A percentile compares a stretch with the other conserved stretches of the same genome.
phyloP scores from a whole-genome alignment of 1,140 invertebrate genomes.

The Goniozus legneri region DNA sequence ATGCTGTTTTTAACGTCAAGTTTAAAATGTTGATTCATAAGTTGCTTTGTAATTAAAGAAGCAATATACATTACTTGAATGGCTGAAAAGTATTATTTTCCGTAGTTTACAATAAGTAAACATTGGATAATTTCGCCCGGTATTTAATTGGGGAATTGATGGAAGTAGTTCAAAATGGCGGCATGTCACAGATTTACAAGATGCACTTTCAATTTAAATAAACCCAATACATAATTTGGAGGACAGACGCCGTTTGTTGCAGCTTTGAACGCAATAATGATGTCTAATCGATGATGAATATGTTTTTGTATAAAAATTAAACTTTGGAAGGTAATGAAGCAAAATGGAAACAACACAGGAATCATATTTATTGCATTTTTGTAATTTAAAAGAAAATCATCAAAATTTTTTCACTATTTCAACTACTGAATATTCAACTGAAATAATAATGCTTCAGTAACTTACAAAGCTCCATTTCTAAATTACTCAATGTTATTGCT shows the following conservation, averaged over 20 bases:
- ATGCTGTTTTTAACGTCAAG: neutral
- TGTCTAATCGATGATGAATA: too few relatives aligned
- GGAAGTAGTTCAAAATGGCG: conserved; percentile 57
- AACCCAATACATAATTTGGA: conserved; percentile 30
- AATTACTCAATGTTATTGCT: conserved; percentile 27
- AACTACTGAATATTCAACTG: too few relatives aligned
- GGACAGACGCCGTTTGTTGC: conserved; percentile 32
- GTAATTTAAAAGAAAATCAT: too few relatives aligned
- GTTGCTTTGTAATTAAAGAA: conserved; percentile 16
- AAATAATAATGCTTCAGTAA: too few relatives aligned
- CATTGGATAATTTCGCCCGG: too few relatives aligned
- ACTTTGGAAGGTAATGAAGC: too few relatives aligned
- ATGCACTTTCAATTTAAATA: conserved; percentile 26
- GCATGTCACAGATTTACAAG: conserved; percentile 40
- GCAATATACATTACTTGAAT: conserved; percentile 29
- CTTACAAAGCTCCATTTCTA: neutral
- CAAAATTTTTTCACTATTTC: too few relatives aligned
- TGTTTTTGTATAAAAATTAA: too few relatives aligned
- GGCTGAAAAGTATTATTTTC: conserved; percentile 8
- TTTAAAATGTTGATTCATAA: neutral
- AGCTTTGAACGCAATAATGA: conserved; percentile 22
- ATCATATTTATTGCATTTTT: too few relatives aligned
- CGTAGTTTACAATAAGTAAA: neutral
- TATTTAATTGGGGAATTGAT: conserved; percentile 49
- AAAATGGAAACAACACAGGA: too few relatives aligned